A percentile compares a stretch with the other conserved stretches of the same genome.
Conservation (phyloP, 2,797 vertebrate genomes). For the Arrhamphus sclerolepis region DNA sequence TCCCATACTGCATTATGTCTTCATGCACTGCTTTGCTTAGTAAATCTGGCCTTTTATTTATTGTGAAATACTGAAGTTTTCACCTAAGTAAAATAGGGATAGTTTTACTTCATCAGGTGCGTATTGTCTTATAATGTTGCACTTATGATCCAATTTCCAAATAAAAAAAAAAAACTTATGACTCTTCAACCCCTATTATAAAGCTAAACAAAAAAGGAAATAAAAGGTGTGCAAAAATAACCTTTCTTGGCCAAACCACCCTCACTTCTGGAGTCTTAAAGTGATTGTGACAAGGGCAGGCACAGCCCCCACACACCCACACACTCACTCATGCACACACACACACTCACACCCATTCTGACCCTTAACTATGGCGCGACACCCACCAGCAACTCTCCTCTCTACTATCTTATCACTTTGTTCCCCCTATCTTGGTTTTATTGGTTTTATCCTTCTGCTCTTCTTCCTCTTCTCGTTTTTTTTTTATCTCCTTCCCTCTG, state of each 20-base stretch:
- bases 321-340: background rate
- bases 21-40: background rate
- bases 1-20: too few species aligned
- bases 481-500: slow-evolving; percentile 45
- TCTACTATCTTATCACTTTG: slow-evolving; percentile 36
- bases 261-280: slow-evolving; percentile 40
- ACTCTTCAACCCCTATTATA: background rate
- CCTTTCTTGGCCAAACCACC: slow-evolving; percentile 20
- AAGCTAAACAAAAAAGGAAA: slow-evolving; percentile 1
- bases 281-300: slow-evolving; percentile 33
- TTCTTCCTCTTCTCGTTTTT: slow-evolving; percentile 27
- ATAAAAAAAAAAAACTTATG: too few species aligned
- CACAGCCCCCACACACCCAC: background rate
- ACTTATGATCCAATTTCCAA: background rate
- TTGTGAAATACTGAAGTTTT: background rate
- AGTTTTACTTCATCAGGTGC: too few species aligned
- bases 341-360: slow-evolving; percentile 21
- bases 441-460: slow-evolving; percentile 25
- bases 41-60: background rate
- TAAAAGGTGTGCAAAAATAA: slow-evolving; percentile 19
- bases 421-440: slow-evolving; percentile 30
- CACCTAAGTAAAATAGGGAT: too few species aligned
- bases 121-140: too few species aligned
- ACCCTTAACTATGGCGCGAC: slow-evolving; percentile 42
- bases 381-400: slow-evolving; percentile 37